These are phyloP conservation scores for Archilochus colubris DNA, from an alignment of 2,113 vertebrate species.

Conservation along the genomic window DNA sequence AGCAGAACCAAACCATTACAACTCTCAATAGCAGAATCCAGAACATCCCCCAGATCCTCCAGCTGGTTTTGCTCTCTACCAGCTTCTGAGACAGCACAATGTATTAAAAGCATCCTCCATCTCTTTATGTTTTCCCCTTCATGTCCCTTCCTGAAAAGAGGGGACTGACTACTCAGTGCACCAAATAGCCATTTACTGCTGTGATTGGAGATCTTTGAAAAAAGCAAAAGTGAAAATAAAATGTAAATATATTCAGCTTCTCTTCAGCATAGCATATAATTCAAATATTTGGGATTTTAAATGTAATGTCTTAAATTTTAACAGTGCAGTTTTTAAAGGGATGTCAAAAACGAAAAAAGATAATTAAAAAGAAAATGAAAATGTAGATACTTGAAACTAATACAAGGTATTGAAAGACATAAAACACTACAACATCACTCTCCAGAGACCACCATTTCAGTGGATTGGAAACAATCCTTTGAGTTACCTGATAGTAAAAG, in stretches of 20 bases:
- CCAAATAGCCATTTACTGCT: background rate
- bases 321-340: background rate
- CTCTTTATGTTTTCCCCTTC: accelerated
- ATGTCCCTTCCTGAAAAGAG: background rate
- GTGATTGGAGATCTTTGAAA: background rate
- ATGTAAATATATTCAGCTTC: background rate
- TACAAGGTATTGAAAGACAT: background rate
- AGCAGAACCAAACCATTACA: background rate
- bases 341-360: background rate
- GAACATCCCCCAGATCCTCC: background rate
- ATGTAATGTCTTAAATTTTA: no score
- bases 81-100: background rate
- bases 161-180: background rate
- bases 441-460: background rate
- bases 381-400: background rate
- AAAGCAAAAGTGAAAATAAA: background rate
- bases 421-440: background rate
- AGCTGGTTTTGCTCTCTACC: background rate
- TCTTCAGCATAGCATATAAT: background rate
- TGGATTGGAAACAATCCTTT: background rate
- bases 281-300: background rate
- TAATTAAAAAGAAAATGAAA: background rate
- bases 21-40: background rate
- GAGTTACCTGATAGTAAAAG: background rate
- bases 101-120: background rate